Percentiles rank a stretch among this genome's conserved stretches.
phyloP scores from a whole-genome alignment of 2,113 vertebrate genomes.

The Solenodon paradoxus region DNA sequence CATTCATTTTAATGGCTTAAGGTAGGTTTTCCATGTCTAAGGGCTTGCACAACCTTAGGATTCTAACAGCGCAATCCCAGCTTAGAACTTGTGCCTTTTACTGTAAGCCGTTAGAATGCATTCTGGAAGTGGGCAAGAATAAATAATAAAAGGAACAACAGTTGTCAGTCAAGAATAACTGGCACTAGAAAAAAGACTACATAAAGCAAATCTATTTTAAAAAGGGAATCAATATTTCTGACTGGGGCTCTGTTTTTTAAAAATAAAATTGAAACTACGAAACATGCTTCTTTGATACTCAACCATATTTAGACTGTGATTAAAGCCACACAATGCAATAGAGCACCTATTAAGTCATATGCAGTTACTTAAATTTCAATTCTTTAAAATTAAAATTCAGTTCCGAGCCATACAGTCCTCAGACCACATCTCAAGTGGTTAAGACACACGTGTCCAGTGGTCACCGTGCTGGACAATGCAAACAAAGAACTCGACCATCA shows the following conservation, averaged over 20 bases:
- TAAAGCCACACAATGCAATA: not conserved
- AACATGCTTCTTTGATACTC: not conserved
- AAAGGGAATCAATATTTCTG: not conserved
- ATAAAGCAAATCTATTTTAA: not conserved
- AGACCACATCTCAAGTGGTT: not conserved
- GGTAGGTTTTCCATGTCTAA: not conserved
- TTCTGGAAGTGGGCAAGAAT: not conserved
- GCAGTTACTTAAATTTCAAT: not conserved
- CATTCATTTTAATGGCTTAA: not conserved
- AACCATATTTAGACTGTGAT: not conserved
- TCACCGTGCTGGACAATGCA: fast-evolving
- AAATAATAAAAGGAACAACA: not conserved
- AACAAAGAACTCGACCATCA: fast-evolving
- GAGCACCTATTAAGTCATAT: not conserved
- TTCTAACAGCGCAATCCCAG: not conserved
- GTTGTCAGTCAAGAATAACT: not conserved
- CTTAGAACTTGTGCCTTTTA: not conserved
- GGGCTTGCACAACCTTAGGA: not conserved
- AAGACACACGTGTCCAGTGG: not conserved
- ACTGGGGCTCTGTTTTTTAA: not conserved
- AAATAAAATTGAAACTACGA: not conserved
- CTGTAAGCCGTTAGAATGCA: not conserved
- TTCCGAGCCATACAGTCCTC: not conserved
- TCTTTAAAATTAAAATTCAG: not conserved
- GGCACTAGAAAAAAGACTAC: not conserved